phyloP scores from a whole-genome alignment of 35 echinoderm and acorn worm species.

The Stichopus chloronotus region DNA sequence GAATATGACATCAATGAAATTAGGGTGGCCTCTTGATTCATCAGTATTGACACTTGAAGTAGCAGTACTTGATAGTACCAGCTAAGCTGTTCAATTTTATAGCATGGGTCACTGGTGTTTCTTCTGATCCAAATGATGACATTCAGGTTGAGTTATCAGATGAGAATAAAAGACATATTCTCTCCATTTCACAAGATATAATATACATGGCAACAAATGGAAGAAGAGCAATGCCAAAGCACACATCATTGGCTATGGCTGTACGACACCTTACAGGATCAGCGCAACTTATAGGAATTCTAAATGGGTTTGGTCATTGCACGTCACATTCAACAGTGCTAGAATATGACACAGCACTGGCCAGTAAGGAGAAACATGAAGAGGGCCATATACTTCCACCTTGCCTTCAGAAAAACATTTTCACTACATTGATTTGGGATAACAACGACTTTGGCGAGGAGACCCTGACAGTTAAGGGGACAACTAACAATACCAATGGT shows the following conservation, averaged over 20 bases:
- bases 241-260: constrained; percentile 67
- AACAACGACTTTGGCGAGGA: constrained; percentile 80
- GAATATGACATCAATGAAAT: constrained; percentile 1
- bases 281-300: constrained; percentile 62
- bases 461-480: constrained; percentile 73
- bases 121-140: constrained; percentile 31
- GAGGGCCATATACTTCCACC: constrained; percentile 37
- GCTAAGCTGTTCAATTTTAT: constrained; percentile 24
- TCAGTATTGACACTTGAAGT: neutral
- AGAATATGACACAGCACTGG: constrained; percentile 82
- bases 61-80: constrained; percentile 25
- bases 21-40: constrained; percentile 25
- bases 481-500: constrained; percentile 74
- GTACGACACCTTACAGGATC: constrained; percentile 75
- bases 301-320: constrained; percentile 77
- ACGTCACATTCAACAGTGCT: constrained; percentile 45
- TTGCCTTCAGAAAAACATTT: neutral
- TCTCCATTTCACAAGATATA: constrained; percentile 29
- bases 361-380: constrained; percentile 43
- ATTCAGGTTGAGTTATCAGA: neutral
- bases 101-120: constrained; percentile 33
- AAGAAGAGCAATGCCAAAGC: constrained; percentile 36
- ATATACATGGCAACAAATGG: constrained; percentile 27
- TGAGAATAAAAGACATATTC: neutral
- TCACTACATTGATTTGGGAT: constrained; percentile 71